phyloP scores from a whole-genome alignment of 2,113 vertebrate species.

The Rhegmatorhina hoffmannsi region DNA sequence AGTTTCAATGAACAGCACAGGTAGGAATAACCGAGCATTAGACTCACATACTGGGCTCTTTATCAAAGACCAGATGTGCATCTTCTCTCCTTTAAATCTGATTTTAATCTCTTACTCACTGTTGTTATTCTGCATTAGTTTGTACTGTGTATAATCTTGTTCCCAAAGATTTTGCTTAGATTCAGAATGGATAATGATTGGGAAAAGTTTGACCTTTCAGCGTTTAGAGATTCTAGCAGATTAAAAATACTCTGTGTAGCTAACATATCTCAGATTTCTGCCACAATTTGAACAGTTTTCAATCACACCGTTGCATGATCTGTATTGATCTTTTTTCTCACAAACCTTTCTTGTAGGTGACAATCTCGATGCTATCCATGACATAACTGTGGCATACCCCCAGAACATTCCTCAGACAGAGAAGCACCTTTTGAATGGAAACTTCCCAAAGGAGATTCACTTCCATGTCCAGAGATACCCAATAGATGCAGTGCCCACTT shows the following conservation, averaged over 20 bases:
- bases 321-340: neutral
- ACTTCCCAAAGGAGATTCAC: constrained; percentile 94
- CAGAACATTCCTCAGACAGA: constrained; percentile 96
- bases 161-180: neutral
- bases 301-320: neutral
- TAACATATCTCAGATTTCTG: neutral
- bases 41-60: neutral
- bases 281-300: neutral
- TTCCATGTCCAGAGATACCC: constrained; percentile 90
- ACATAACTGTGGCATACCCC: constrained; percentile 96
- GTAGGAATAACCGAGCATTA: neutral
- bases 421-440: constrained; percentile 87
- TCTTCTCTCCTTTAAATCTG: neutral
- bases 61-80: neutral
- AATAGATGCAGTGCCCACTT: constrained; percentile 77
- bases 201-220: neutral
- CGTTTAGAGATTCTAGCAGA: neutral
- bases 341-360: constrained; percentile 75
- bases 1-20: neutral
- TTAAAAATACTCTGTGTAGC: neutral
- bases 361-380: constrained; percentile 93
- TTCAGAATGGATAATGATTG: neutral
- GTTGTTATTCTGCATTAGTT: neutral
- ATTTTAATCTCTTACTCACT: neutral
- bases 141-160: neutral